These are phyloP conservation scores for Leptarthrus brevirostris DNA, from an alignment of 2,888 invertebrate genomes.

Conservation along the genomic window DNA sequence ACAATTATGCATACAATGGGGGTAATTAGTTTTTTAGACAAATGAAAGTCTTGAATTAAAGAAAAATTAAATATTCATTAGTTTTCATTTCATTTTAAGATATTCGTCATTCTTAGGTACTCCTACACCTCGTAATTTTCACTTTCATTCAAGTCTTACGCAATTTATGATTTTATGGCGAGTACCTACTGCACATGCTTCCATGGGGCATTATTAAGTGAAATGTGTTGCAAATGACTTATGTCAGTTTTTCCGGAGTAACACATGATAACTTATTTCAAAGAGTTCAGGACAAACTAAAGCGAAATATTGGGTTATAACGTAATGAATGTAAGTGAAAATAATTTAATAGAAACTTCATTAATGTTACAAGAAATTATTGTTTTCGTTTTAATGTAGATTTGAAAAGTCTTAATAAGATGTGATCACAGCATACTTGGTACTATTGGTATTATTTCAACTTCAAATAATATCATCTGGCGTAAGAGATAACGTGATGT, in stretches of 20 bases:
- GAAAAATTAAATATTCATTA: slow-evolving; percentile 38
- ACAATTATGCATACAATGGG: slow-evolving; percentile 27
- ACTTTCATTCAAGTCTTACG: slow-evolving; percentile 24
- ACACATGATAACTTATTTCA: too few species aligned
- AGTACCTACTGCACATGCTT: not conserved
- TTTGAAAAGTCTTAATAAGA: too few species aligned
- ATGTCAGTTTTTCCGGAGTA: not conserved
- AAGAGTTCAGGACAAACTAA: too few species aligned
- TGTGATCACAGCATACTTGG: too few species aligned
- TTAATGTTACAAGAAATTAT: too few species aligned
- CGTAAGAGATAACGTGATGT: too few species aligned
- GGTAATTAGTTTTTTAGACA: slow-evolving; percentile 33
- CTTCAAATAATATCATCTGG: too few species aligned
- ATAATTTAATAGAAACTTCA: too few species aligned
- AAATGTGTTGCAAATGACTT: not conserved
- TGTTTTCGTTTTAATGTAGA: too few species aligned
- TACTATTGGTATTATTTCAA: too few species aligned
- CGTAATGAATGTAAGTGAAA: too few species aligned
- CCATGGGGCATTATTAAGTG: slow-evolving; percentile 1
- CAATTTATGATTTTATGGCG: slow-evolving; percentile 17
- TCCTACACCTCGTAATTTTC: slow-evolving; percentile 11
- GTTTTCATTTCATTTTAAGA: slow-evolving; percentile 24
- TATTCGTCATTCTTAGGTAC: slow-evolving; percentile 6
- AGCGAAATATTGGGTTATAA: too few species aligned
- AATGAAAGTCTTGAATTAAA: slow-evolving; percentile 34